A percentile compares a stretch with the other conserved stretches of the same genome.
Evolutionary conservation across 2,113 vertebrate species (phyloP).

Genomic region (Telmatochromis sp.): DNA sequence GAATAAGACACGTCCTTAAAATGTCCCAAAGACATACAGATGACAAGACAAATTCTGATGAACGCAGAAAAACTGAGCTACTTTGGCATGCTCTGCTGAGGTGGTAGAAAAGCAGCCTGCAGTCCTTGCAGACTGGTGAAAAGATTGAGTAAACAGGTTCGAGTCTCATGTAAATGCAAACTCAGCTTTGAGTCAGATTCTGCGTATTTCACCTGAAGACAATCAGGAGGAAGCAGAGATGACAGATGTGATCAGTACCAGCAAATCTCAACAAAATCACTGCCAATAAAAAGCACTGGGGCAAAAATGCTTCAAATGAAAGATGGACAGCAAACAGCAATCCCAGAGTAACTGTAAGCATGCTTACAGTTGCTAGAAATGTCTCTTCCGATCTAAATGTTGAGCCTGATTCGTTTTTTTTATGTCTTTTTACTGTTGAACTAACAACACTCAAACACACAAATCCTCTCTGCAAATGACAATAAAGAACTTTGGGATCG

Average conservation of each 20-base stretch:
- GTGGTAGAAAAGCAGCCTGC: background rate
- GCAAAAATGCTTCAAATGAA: background rate
- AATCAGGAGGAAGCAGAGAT: background rate
- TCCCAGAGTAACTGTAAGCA: accelerated
- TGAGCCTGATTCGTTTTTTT: background rate
- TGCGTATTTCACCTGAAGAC: background rate
- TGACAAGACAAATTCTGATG: background rate
- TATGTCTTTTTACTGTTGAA: background rate
- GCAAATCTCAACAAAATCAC: background rate
- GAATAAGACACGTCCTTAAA: background rate
- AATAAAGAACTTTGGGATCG: background rate
- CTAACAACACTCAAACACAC: background rate
- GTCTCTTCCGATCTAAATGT: background rate
- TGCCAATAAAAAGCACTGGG: background rate
- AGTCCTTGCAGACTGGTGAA: background rate
- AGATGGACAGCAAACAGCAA: background rate
- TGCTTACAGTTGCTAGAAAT: background rate
- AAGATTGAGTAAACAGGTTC: background rate
- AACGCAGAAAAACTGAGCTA: accelerated
- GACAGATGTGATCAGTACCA: conserved; percentile 28
- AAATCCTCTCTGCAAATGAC: background rate
- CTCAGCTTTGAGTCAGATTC: background rate
- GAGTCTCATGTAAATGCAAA: background rate
- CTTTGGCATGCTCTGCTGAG: background rate
- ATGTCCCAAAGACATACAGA: background rate